Percentiles rank a stretch among this genome's conserved stretches.
Conservation (phyloP, 1,140 invertebrate species). For the Bombus picipes region DNA sequence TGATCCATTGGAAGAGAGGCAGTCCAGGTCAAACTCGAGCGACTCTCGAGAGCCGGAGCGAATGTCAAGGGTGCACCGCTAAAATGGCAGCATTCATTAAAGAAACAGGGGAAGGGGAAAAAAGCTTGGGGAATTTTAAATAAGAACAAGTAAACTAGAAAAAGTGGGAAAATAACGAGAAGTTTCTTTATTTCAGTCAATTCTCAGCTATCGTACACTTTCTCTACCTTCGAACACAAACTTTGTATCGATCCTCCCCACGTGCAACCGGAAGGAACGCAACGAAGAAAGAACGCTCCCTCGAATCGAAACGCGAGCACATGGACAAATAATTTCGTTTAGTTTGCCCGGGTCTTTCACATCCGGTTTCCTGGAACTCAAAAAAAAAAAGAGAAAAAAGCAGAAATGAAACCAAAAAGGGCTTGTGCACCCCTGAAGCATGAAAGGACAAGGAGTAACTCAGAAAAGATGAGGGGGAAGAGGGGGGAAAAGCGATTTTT, state of each 20-base stretch:
- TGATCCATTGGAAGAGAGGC: slow-evolving; percentile 1
- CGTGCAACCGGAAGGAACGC: background rate
- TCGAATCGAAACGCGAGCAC: slow-evolving; percentile 7
- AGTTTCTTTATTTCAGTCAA: slow-evolving; percentile 19
- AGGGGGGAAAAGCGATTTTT: background rate
- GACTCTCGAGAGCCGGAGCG: background rate
- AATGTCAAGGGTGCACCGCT: slow-evolving; percentile 8
- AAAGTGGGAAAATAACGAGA: background rate
- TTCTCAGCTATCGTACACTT: background rate
- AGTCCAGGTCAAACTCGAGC: slow-evolving; percentile 48
- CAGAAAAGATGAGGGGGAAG: rapidly evolving
- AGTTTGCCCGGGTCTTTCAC: background rate
- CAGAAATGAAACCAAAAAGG: too few relatives aligned
- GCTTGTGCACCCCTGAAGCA: background rate
- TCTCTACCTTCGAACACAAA: background rate
- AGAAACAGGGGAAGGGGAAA: background rate
- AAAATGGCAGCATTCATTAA: background rate
- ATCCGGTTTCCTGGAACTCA: background rate
- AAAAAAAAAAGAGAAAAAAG: background rate
- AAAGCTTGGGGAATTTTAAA: background rate
- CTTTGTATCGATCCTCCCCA: background rate
- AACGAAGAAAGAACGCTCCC: background rate
- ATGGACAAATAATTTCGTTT: slow-evolving; percentile 5
- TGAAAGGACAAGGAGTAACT: background rate
- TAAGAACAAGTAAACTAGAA: background rate